Evolutionary conservation across 2,888 invertebrate genomes (phyloP).

Genomic region (Nemotelus nigrinus): DNA sequence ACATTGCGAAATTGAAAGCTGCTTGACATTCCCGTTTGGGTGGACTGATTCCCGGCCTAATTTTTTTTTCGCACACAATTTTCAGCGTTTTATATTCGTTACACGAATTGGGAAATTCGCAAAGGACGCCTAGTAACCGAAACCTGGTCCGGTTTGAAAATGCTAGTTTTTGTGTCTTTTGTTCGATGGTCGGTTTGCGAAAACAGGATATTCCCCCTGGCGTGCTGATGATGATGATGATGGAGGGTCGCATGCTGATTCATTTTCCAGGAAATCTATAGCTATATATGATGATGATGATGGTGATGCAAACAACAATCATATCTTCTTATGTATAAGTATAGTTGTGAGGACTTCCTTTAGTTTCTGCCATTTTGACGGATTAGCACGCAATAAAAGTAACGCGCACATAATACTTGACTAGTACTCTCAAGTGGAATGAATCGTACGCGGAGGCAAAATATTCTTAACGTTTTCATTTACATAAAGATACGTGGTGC

Average conservation of each 20-base stretch:
- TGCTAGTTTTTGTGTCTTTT: neutral
- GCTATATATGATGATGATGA: neutral
- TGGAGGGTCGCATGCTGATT: slow-evolving; percentile 24
- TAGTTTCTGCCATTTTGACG: neutral
- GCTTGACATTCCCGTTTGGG: no score
- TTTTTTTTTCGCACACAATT: neutral
- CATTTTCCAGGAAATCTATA: slow-evolving; percentile 16
- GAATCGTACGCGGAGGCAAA: neutral
- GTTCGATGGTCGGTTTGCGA: slow-evolving; percentile 2
- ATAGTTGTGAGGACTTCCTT: neutral
- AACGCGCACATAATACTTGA: neutral
- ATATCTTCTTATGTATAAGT: neutral
- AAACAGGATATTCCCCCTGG: slow-evolving; percentile 32
- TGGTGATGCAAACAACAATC: no score
- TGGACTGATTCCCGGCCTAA: neutral
- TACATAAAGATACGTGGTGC: neutral
- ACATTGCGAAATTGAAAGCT: no score
- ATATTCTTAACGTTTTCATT: neutral
- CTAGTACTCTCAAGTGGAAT: neutral
- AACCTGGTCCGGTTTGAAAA: slow-evolving; percentile 1
- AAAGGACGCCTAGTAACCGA: neutral
- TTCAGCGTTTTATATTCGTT: neutral
- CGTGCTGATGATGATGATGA: neutral
- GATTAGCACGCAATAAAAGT: slow-evolving; percentile 34
- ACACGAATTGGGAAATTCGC: slow-evolving; percentile 7